Base-by-base conservation (phyloP, 2,888 invertebrate species). In the Tillus elongatus region DNA sequence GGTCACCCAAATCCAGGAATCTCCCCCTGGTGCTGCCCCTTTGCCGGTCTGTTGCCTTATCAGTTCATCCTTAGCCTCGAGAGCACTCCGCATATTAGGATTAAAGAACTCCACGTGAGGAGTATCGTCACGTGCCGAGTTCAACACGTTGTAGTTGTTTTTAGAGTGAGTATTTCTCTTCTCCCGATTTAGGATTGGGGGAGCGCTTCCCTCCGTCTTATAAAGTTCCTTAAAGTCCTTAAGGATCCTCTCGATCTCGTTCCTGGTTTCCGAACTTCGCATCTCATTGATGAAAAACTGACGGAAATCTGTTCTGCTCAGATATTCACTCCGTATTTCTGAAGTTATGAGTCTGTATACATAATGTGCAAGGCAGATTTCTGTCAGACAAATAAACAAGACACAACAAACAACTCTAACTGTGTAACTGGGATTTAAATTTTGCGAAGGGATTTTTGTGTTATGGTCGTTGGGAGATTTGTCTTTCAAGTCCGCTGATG, bases 1-100 rank as follows among this genome's bases (percentile, higher is more conserved):
- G 37, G 88, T 87, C 46, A 90, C 64, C 82, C 88, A 89, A 46
- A 89, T 80, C 86, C 86, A 87, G 13, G 81, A 79, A 49, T 84
- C 82, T 2, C 79, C 82, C 0, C 79, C 82, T 1, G 80, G 78
- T 0, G 79, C 77, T 0, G 78, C 75, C 0, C 79, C 78, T 47
- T 78, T 78, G 3, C 71, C 68, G 0, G 77, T 79, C 40, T 69
- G 70, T 37, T 70, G 68, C 58, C 74, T 73, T 48, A 76, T 73
- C 15, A 72, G 70, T 2, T 73, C 72, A 45, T 80, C 81, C 47
- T 77, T 79, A 40, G 76, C 76, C 28, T 47, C 43, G 9, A 81
- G 61, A 32, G 75, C 76, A 2, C 73, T 64, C 40, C 75, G 69
- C 62, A 79, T 72, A 8, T n/a, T n/a, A 1, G 82, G 81, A 52